Base-by-base conservation (phyloP, 2,888 invertebrate genomes). In the Hedychridium roseum region DNA sequence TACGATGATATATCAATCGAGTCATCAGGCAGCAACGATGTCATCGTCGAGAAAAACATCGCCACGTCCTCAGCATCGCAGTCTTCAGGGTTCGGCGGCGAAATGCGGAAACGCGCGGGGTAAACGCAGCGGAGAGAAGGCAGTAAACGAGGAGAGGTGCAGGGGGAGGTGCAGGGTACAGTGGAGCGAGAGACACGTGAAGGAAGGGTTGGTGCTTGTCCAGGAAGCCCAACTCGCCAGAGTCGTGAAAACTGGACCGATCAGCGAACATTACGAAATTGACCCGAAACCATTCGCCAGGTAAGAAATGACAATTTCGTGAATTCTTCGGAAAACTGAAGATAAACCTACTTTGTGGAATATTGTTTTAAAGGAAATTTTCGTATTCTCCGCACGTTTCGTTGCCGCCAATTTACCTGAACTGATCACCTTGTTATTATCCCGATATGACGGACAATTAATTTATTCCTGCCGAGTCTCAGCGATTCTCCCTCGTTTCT, bases 241-340 rank as follows among this genome's bases (percentile, higher is more conserved):
- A 52, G 78, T 82, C 44, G 80, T 82, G 55, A 81, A 81, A 58
- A 79, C 77, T 14, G 81, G 81, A n/a, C 81, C 82, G n/a, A 81
- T 82, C 50, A 71, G 80, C 23, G 81, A 81, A 53, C 80, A 80
- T 64, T 82, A 82, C 66, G 79, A 80, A 42, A 74, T 82, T 49
- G 82, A 82, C 50, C 74, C 80, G 6, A 80, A 81, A 55, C 82
- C 82, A 3, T 81, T 82, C 56, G 82, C 82, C 36, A 82, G 81
- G 82, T 82, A 60, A 77, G 52, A 14, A 16, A n/a, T n/a, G n/a
- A n/a, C n/a, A n/a, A n/a, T n/a, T n/a, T n/a, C n/a, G n/a, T n/a
- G n/a, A n/a, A n/a, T n/a, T n/a, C n/a, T n/a, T n/a, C n/a, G n/a
- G n/a, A n/a, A n/a, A n/a, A n/a, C n/a, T n/a, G n/a, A n/a, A n/a